Evolutionary conservation across 2,113 vertebrate genomes (phyloP).

Genomic region (Labeo catla): DNA sequence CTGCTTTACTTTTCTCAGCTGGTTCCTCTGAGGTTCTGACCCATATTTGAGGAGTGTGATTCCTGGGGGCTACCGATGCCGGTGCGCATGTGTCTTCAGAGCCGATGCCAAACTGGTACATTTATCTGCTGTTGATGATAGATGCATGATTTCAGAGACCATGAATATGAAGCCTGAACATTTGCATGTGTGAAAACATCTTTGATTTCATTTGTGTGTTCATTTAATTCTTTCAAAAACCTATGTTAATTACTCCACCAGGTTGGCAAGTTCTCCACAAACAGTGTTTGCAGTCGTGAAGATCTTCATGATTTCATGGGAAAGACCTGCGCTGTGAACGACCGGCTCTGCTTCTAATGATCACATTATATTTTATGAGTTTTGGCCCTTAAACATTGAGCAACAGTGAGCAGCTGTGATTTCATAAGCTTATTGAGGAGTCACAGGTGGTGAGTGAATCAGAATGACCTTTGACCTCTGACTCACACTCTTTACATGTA

Average conservation of each 20-base stretch:
- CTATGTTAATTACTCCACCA: no score
- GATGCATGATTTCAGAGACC: not conserved
- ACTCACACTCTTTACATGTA: not conserved
- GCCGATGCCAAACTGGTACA: not conserved
- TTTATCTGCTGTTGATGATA: not conserved
- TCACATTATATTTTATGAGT: not conserved
- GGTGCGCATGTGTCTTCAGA: not conserved
- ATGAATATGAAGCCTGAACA: not conserved
- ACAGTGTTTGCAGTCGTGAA: not conserved
- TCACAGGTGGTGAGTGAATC: not conserved
- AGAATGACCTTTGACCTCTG: not conserved
- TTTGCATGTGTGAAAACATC: no score
- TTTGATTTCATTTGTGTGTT: no score
- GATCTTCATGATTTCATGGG: not conserved
- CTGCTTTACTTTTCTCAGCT: not conserved
- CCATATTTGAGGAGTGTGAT: not conserved
- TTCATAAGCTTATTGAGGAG: not conserved
- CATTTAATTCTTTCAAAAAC: no score
- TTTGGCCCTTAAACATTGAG: not conserved
- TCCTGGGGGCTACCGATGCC: not conserved
- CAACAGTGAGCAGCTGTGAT: conserved; percentile 4
- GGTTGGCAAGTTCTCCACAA: no score
- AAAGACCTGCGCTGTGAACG: not conserved
- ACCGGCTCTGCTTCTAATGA: not conserved
- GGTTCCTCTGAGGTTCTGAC: not conserved